Conservation (phyloP, 2,888 invertebrate species). For the Papilio protenor region DNA sequence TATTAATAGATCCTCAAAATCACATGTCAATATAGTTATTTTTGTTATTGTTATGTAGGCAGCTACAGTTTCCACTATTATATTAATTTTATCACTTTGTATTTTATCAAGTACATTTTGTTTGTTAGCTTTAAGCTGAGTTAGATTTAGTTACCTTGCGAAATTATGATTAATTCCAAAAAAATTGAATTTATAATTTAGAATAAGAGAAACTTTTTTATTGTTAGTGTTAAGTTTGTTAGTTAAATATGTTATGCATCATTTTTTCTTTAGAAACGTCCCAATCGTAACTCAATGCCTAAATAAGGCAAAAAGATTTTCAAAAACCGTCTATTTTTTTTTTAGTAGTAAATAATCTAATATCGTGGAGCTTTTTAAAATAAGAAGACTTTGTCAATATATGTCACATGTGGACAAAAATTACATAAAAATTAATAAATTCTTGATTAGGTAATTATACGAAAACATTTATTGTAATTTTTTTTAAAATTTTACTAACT, state of each 20-base stretch:
- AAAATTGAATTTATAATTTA: neutral
- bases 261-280: no score
- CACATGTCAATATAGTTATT: no score
- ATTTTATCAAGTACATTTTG: conserved; percentile 9
- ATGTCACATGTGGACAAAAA: neutral
- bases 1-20: no score
- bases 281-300: neutral
- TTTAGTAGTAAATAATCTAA: neutral
- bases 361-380: no score
- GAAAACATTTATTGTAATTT: neutral
- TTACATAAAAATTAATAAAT: neutral
- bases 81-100: conserved; percentile 15
- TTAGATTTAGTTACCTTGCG: conserved; percentile 24
- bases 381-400: no score
- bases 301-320: neutral
- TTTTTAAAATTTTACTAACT: neutral
- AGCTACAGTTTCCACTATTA: conserved; percentile 40
- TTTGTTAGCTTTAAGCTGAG: conserved; percentile 15
- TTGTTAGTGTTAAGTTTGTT: no score
- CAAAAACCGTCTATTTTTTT: neutral
- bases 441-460: neutral
- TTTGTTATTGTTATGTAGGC: conserved; percentile 24
- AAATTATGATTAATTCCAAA: neutral
- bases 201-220: neutral
- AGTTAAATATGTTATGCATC: no score